Evolutionary conservation across 2,113 vertebrate species (phyloP), one percentile per base, ranked within the genome.

Genomic region (Clarias batrachus): DNA sequence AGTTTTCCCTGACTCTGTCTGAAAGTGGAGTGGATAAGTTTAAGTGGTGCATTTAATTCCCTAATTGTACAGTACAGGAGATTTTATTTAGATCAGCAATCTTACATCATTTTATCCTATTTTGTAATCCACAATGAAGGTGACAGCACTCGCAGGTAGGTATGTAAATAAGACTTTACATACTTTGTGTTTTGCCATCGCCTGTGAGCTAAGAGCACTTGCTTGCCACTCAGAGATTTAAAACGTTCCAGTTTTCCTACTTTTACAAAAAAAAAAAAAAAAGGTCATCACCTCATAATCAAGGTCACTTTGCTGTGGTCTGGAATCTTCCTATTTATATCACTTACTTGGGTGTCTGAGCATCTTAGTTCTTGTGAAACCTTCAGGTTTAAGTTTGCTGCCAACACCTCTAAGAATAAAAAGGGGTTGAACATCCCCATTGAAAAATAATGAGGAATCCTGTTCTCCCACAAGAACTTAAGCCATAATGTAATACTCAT

Each of bases 371-470:
- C 81, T 86, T n/a, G 7, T 80, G 62, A 87, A 86, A 88, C 86
- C 90, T 94, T 94, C 92, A 93, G 92, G 93, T 92, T 89, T 89
- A 92, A 88, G 68, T 88, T n/a, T 37, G 41, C 79, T 81, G 81
- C 85, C 87, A 86, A 84, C 63, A 62, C 85, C 54, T 84, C 87
- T 88, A 76, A 89, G 86, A 79, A 52, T 86, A 86, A 82, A 59
- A 74, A 66, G 81, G 85, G 89, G 89, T 57, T 52, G 80, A 93
- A 94, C 90, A 91, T 96, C 94, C 97, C 96, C 97, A 99, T 97
- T 98, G 96, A 98, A 97, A 91, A 99, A 98, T 97, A 98, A 98
- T 97, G 97, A 97, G 96, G 96, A 97, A 83, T 92, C 65, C 74
- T 79, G 87, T 89, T 90, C 86, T 91, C 91, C 88, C 88, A 86